Evolutionary conservation across 2,113 vertebrate species (phyloP).

Genomic region (Chaenogobius annularis): DNA sequence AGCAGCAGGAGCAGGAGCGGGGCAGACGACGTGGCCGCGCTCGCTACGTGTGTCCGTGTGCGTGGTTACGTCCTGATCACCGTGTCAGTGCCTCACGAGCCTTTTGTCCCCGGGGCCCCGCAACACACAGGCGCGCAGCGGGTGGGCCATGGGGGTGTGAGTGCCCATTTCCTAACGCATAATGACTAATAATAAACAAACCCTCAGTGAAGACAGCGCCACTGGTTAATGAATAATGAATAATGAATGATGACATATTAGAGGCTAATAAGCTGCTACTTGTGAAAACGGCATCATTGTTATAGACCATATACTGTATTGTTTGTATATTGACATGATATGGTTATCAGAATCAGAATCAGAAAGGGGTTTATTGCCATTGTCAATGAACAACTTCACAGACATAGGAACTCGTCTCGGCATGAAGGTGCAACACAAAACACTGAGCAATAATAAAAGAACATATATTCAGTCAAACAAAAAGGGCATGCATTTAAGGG

Average conservation of each 20-base stretch:
- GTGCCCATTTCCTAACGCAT: background rate
- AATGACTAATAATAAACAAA: background rate
- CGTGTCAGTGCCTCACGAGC: background rate
- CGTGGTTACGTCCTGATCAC: conserved; percentile 3
- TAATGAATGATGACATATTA: background rate
- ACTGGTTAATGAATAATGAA: background rate
- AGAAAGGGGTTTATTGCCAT: too few species aligned
- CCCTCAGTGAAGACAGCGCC: background rate
- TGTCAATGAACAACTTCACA: too few species aligned
- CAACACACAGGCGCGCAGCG: background rate
- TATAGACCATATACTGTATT: too few species aligned
- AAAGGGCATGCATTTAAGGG: too few species aligned
- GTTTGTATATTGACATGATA: too few species aligned
- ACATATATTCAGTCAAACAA: too few species aligned
- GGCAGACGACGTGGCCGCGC: conserved; percentile 28
- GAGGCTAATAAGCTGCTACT: too few species aligned
- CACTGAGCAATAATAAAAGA: too few species aligned
- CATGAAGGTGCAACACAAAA: too few species aligned
- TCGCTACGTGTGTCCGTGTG: conserved; percentile 17
- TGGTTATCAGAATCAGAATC: too few species aligned
- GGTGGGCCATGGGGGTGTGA: background rate
- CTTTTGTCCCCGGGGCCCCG: background rate
- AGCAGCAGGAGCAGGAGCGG: conserved; percentile 32
- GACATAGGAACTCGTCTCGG: too few species aligned
- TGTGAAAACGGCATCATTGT: too few species aligned